Percentiles rank a stretch among this genome's conserved stretches.
Conservation (phyloP, 53 echinoderm and acorn worm genomes). For the Holothuria scabra region DNA sequence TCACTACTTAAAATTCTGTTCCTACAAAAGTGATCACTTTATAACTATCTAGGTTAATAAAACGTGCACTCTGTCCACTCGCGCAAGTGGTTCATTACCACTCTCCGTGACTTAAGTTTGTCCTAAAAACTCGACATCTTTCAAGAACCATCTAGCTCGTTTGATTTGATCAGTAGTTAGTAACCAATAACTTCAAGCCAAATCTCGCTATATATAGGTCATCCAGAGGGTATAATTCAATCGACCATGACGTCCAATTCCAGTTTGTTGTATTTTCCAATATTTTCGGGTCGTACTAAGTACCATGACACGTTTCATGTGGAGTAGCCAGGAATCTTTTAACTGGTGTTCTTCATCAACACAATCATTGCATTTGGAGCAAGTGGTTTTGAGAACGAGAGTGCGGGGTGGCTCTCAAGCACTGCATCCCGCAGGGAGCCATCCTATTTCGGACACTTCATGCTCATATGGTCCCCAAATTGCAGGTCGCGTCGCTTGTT, state of each 20-base stretch:
- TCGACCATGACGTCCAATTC: no score
- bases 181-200: neutral
- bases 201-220: slow-evolving; percentile 22
- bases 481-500: slow-evolving; percentile 7
- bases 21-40: no score
- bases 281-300: no score
- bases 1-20: no score
- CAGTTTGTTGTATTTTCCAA: no score
- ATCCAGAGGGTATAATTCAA: neutral
- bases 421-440: slow-evolving; percentile 4
- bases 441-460: slow-evolving; percentile 9
- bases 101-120: slow-evolving; percentile 9
- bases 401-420: slow-evolving; percentile 20
- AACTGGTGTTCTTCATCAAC: no score
- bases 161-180: no score
- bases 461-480: slow-evolving; percentile 37
- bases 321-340: no score
- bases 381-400: slow-evolving; percentile 34
- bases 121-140: neutral
- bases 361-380: slow-evolving; percentile 11
- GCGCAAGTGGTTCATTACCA: slow-evolving; percentile 6
- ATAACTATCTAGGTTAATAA: no score
- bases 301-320: no score
- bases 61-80: no score
- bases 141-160: no score